Base-by-base conservation (phyloP, 1,140 invertebrate species). In the Ostrea edulis region DNA sequence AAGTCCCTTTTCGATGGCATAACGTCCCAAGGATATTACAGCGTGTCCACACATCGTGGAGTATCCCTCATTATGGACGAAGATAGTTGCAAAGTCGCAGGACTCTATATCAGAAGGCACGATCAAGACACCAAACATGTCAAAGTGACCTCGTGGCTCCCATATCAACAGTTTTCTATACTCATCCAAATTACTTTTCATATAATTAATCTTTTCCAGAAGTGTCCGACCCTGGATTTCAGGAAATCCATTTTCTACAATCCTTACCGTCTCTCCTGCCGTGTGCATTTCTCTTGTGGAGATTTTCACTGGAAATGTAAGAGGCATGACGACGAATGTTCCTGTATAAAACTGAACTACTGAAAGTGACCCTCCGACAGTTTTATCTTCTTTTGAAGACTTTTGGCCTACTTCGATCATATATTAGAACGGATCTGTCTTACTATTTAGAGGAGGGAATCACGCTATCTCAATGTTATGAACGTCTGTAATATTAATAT, bases 11-110 rank as follows among this genome's bases (percentile, higher is more conserved):
- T 92, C 92, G 20, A 93, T 77, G 0, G 86, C 90, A 62, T 92
- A 94, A 82, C 94, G 90, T 14, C 92, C 94, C 9, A 95, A 86
- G 0, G 94, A 92, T 25, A 95, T 94, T 44, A 93, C 88, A 0
- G 91, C 94, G 81, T 95, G 94, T 0, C 95, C 95, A 90, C 95
- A 95, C 95, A 95, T 95, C 2, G 93, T 94, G 71, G 93, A 92
- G 87, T 94, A 95, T 9, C 94, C 95, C 84, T 94, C 94, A 82
- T 95, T 95, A 89, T 95, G 93, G 35, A 95, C 92, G 84, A 95
- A 95, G 44, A 95, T 91, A 52, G 91, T 92, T 0, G 87, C 94
- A 7, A 95, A 29, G 88, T 95, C 93, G 0, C 94, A 94, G 0
- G 89, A 89, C 7, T 88, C 82, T 8, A 86, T 65, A 85, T 94